Base-by-base conservation (phyloP, 2,888 invertebrate genomes). In the Andrena haemorrhoa region DNA sequence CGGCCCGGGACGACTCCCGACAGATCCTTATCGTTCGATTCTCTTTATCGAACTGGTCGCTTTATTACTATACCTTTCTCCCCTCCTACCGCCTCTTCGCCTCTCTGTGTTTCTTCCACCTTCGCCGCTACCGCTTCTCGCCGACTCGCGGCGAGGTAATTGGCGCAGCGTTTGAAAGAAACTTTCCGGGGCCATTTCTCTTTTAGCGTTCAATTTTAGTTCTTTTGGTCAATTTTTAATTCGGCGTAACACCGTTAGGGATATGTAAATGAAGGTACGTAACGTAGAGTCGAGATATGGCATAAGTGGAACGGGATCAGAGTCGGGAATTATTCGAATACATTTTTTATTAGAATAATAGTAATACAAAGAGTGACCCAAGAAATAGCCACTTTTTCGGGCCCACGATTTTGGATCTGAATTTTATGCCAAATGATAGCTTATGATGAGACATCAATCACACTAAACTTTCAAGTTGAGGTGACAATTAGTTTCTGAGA, bases 11-110 rank as follows among this genome's bases (percentile, higher is more conserved):
- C 64, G 77, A 53, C 64, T 68, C 78, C 68, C 80, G 73, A 73
- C 80, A 79, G 80, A 72, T 80, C 66, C 66, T 79, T 80, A 80
- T 80, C 80, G 66, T 65, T 70, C 77, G 69, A 77, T 73, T 77
- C 83, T 82, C 82, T 76, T 73, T 82, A 77, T 82, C 71, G 72
- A 64, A 66, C 49, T 41, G 41, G 53, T 33, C 68, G 56, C 49
- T 80, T 71, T 84, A 71, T 80, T 80, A 72, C 61, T 79, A 58
- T 69, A 72, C 58, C 80, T 75, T 47, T 26, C 71, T 70, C 72
- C 49, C 72, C 56, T 61, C 63, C 77, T 51, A 35, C 53, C 66
- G 70, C 70, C 53, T 64, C 70, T 63, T 75, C 74, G 12, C 47
- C 20, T 0, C 31, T 10, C 6, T 0, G 47, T 69, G 47, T 69